Conservation (phyloP, 2,888 invertebrate genomes). For the Resseliella maxima region DNA sequence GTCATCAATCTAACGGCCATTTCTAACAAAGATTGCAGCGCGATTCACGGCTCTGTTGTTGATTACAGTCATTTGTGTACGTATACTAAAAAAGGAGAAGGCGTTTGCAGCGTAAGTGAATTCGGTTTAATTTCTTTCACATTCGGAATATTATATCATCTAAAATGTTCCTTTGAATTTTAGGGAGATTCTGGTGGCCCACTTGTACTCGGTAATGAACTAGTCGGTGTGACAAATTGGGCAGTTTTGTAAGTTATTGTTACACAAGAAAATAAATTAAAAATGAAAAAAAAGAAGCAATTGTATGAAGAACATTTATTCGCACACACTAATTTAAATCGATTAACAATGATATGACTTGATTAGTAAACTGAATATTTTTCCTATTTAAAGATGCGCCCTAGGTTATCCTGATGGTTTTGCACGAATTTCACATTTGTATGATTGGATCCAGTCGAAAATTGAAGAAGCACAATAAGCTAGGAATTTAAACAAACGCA, state of each 20-base stretch:
- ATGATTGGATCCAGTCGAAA: not conserved
- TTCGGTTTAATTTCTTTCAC: not conserved
- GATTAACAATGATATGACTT: too few species aligned
- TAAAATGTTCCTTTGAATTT: too few species aligned
- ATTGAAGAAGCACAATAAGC: too few species aligned
- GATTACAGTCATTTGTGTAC: not conserved
- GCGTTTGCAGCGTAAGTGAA: not conserved
- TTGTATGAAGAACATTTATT: too few species aligned
- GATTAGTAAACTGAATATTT: not conserved
- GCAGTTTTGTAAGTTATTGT: not conserved
- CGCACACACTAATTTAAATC: too few species aligned
- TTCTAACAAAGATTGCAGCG: not conserved
- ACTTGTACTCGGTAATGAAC: not conserved
- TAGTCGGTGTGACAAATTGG: not conserved
- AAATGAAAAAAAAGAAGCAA: not conserved
- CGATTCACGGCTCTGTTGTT: not conserved
- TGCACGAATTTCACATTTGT: not conserved
- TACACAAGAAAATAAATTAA: not conserved
- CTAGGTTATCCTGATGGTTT: not conserved
- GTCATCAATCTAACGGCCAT: not conserved
- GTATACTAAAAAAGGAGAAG: not conserved
- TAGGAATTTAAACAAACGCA: too few species aligned
- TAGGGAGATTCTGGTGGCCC: not conserved
- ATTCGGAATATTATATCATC: too few species aligned
- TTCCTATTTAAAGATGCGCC: not conserved